Evolutionary conservation across 92 coral and sea anemone genomes (phyloP), one percentile per base, ranked within the genome.

Genomic region (Bergia sp.): DNA sequence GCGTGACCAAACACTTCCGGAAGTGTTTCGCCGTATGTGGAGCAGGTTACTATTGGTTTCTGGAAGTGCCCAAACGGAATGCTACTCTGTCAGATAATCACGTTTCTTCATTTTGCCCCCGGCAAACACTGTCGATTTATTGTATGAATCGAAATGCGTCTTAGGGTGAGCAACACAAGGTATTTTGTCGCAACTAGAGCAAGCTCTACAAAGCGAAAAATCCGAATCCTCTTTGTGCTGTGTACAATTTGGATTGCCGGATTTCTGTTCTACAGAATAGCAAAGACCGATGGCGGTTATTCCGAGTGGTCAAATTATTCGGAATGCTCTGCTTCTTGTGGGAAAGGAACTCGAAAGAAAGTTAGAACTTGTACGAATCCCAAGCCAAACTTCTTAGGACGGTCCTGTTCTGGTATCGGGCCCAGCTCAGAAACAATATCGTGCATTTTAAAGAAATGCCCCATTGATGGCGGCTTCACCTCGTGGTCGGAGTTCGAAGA

Each of bases 261-360:
- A n/a, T 82, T 39, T 41, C 13, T 82, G 75, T 39, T 82, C 9
- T 82, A 82, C 21, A 76, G 53, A 6, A 40, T 69, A 4, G 76
- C 37, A 13, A 82, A 65, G 58, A 40, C 21, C 37, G 76, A 82
- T 40, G 86, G 86, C 76, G 86, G 86, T 65, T 82, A 61, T 65
- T 82, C 86, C 37, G 55, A 82, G 16, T 82, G 86, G 86, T 40
- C 86, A 71, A 44, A 64, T 15, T 82, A 43, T 43, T 82, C 86
- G 1, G n/a, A n/a, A 0, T 82, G 86, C 18, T 82, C 86, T 64
- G 76, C 55, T 39, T 65, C 86, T 66, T 82, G 86, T 82, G 86
- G 86, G 16, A 64, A 38, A 40, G 86, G 86, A 11, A 82, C 76
- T 65, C 86, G 75, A 20, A 42, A 1, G 76, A 66, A 69, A 42